Base-by-base conservation (phyloP, 2,113 vertebrate genomes). In the Pitta sordida region DNA sequence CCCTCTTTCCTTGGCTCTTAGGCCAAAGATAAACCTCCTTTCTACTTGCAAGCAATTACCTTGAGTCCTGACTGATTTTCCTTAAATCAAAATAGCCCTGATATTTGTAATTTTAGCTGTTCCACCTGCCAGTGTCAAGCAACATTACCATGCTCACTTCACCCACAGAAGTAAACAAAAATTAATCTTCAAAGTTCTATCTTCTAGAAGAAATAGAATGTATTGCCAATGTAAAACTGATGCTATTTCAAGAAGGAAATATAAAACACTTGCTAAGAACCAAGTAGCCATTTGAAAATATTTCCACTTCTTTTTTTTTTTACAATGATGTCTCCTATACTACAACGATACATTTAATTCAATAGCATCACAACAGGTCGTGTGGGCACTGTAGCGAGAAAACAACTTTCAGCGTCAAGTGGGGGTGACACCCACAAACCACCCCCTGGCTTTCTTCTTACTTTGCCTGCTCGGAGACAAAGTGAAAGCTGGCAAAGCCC, bases 201-300 rank as follows among this genome's bases (percentile, higher is more conserved):
- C 22, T 75, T 70, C 41, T 41, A 8, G 7, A 49, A 62, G 20
- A 83, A 59, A 67, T n/a, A 17, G 59, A 46, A 75, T 12, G 17
- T 12, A 75, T 10, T 1, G 1, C 14, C 26, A 48, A 19, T 0
- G 0, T 26, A 75, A 85, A 59, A 46, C 2, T 3, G 7, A 46
- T 5, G 9, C 13, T 59, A 27, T 44, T 82, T 67, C n/a, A 27
- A 82, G 32, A 67, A 29, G 5, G 15, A 78, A 67, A n/a, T 29
- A 37, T 1, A 41, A 60, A 58, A 44, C 12, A 67, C 6, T 58
- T 58, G 3, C 26, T 51, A 68, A 70, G 37, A 85, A 67, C 30
- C 21, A 27, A 34, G 10, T 36, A 55, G 19, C 9, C 69, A 48
- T 22, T 69, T n/a, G 4, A 67, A 93, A 62, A 23, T 15, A 53